These are phyloP conservation scores for Limanda limanda DNA, from an alignment of 2,113 vertebrate species.

Conservation along the genomic window DNA sequence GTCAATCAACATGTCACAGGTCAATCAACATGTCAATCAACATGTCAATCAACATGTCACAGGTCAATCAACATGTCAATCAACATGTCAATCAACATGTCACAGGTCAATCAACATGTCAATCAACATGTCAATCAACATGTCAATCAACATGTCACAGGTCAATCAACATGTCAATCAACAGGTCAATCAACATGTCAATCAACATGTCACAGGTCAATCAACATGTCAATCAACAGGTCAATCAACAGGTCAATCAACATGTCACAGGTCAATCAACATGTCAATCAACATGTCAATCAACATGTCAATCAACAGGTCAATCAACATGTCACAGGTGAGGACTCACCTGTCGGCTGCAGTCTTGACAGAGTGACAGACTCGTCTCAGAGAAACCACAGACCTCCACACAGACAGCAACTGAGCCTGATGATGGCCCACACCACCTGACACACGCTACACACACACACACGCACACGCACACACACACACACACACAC, in stretches of 20 bases:
- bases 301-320: neutral
- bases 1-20: neutral
- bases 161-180: neutral
- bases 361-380: constrained; percentile 88
- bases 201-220: neutral
- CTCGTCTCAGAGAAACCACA: constrained; percentile 85
- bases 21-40: neutral
- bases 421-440: constrained; percentile 80
- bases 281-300: neutral
- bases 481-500: constrained; percentile 35
- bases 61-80: neutral
- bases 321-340: too few relatives aligned
- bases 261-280: neutral
- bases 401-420: constrained; percentile 86
- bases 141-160: neutral
- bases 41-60: neutral
- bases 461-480: constrained; percentile 36
- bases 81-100: too few relatives aligned
- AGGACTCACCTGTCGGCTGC: constrained; percentile 88
- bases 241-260: neutral
- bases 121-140: neutral
- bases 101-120: neutral
- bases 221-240: neutral
- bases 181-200: neutral
- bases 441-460: constrained; percentile 80